Conservation (phyloP, 2,888 invertebrate genomes). For the Platycheirus albimanus region DNA sequence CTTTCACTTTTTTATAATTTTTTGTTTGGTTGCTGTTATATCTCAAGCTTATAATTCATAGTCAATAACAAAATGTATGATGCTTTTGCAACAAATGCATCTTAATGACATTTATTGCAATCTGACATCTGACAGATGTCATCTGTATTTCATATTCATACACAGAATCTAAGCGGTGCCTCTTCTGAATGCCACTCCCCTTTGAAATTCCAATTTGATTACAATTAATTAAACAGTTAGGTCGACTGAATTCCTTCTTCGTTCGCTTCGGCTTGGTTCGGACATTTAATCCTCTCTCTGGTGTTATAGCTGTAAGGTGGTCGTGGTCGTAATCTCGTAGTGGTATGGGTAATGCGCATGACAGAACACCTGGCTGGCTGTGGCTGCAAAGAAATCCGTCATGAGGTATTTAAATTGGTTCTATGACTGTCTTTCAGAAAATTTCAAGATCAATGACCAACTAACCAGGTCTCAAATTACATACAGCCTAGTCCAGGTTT, state of each 20-base stretch:
- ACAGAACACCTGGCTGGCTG: conserved; percentile 27
- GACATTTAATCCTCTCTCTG: conserved; percentile 26
- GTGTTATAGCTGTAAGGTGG: no score
- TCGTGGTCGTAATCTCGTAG: neutral
- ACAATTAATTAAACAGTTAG: conserved; percentile 34
- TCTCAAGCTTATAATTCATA: no score
- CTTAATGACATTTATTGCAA: no score
- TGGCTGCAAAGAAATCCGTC: conserved; percentile 10
- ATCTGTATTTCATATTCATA: conserved; percentile 27
- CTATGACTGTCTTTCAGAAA: conserved; percentile 32
- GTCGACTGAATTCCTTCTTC: conserved; percentile 35
- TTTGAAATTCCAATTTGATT: conserved; percentile 28
- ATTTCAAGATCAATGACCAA: conserved; percentile 67
- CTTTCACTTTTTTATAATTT: conserved; percentile 64
- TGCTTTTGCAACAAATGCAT: no score
- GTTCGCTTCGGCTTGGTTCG: no score
- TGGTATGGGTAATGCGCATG: conserved; percentile 16
- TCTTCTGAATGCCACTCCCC: conserved; percentile 14
- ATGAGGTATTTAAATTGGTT: neutral
- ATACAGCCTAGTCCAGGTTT: conserved; percentile 49
- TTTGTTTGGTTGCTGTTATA: conserved; percentile 28
- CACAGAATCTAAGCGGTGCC: conserved; percentile 12
- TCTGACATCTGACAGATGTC: conserved; percentile 44
- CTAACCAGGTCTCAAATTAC: conserved; percentile 55
- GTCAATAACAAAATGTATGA: no score